A percentile compares a stretch with the other conserved stretches of the same genome.
Evolutionary conservation across 2,797 vertebrate species (phyloP).

Genomic region (Bradypodion pumilum): DNA sequence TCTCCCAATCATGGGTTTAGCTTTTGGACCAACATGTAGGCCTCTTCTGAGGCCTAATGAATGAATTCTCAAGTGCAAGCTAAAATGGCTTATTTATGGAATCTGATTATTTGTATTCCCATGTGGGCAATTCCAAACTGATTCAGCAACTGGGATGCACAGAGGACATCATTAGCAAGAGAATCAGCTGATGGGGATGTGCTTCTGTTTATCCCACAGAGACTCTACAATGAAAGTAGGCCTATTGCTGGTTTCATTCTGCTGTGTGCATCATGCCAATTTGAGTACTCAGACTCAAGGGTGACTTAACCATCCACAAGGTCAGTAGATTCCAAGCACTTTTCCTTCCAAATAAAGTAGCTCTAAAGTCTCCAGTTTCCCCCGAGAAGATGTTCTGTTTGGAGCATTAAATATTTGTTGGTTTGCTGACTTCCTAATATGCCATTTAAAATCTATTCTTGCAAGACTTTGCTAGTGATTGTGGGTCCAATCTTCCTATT

Average conservation of each 20-base stretch:
- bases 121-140: not conserved
- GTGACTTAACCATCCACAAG: not conserved
- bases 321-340: not conserved
- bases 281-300: not conserved
- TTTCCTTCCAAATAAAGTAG: not conserved
- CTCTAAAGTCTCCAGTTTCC: not conserved
- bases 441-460: not conserved
- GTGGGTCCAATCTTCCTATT: not conserved
- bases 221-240: not conserved
- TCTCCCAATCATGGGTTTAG: conserved; percentile 16
- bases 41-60: not conserved
- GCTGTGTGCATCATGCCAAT: conserved; percentile 1
- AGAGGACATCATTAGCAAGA: conserved; percentile 14
- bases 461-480: not conserved
- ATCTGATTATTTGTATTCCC: conserved; percentile 30
- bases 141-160: conserved; percentile 6
- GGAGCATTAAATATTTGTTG: not conserved
- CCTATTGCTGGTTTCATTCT: not conserved
- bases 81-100: conserved; percentile 22
- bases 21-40: not conserved
- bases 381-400: not conserved
- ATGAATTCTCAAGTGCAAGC: not conserved
- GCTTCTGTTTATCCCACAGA: not conserved
- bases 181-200: not conserved
- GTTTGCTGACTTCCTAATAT: not conserved